These are phyloP conservation scores for Megaceryle torquata DNA, from an alignment of 2,113 vertebrate genomes.

Conservation along the genomic window DNA sequence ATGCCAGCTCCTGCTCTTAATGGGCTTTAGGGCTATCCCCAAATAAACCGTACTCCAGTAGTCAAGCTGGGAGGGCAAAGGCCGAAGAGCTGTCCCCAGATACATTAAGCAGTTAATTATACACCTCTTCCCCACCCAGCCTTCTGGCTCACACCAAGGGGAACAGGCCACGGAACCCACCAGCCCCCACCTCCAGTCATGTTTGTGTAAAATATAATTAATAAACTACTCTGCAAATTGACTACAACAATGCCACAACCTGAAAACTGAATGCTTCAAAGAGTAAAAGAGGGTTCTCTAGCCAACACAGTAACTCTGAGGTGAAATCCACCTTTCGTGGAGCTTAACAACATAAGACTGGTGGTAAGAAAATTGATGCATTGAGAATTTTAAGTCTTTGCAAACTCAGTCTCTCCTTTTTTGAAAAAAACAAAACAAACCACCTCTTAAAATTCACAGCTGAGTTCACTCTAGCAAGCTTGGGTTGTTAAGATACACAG, in stretches of 20 bases:
- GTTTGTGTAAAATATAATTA: neutral
- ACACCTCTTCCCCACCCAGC: neutral
- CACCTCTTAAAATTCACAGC: neutral
- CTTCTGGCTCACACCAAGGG: neutral
- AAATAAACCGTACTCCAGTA: neutral
- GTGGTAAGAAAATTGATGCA: accelerated
- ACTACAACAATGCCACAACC: neutral
- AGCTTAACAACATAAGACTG: neutral
- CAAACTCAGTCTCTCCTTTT: neutral
- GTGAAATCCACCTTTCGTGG: neutral
- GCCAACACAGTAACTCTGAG: neutral
- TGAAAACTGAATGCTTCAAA: neutral
- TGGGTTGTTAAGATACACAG: neutral
- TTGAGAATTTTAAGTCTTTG: neutral
- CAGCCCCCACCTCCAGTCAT: neutral
- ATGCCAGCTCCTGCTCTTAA: neutral
- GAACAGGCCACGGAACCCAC: neutral
- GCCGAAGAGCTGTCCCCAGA: neutral
- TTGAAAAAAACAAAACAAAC: no score
- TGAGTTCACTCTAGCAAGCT: neutral
- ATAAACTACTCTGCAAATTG: neutral
- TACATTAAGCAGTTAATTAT: neutral
- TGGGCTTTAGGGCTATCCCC: neutral
- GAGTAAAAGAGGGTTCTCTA: neutral
- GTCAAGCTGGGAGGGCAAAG: neutral